A percentile compares a stretch with the other conserved stretches of the same genome.
Conservation (phyloP, 2,113 vertebrate genomes). For the Potamarius usumacintae region DNA sequence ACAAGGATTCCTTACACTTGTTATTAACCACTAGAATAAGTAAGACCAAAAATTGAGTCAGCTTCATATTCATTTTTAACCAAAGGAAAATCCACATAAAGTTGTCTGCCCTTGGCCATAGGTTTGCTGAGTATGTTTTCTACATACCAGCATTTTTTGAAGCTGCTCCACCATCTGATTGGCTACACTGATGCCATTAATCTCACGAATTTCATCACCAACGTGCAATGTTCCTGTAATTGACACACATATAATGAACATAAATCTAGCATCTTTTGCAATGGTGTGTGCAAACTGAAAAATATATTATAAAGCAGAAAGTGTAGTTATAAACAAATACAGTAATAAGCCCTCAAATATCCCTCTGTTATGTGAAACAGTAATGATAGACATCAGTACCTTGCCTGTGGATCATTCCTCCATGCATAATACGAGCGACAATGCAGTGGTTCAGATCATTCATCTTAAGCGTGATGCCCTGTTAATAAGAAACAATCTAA, state of each 20-base stretch:
- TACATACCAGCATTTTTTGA: conserved; percentile 96
- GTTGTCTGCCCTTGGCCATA: not conserved
- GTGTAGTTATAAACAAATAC: not conserved
- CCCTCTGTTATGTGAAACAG: not conserved
- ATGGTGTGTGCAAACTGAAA: not conserved
- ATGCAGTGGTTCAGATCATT: conserved; percentile 97
- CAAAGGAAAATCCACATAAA: not conserved
- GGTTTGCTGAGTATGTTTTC: not conserved
- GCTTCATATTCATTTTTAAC: not conserved
- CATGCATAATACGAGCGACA: conserved; percentile 97
- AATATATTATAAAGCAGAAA: not conserved
- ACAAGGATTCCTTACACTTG: not conserved
- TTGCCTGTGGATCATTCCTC: conserved; percentile 99
- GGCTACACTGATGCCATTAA: conserved; percentile 96
- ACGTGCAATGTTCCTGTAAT: conserved; percentile 90
- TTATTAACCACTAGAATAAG: not conserved
- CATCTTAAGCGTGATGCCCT: conserved; percentile 99
- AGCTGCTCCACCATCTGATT: conserved; percentile 98
- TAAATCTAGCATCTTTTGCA: not conserved
- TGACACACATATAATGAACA: not conserved
- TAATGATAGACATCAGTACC: conserved; percentile 71
- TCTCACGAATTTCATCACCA: conserved; percentile 96
- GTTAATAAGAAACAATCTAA: conserved; percentile 45
- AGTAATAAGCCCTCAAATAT: not conserved
- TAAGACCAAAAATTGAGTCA: not conserved